Conservation (phyloP, 2,113 vertebrate genomes). For the Chionomys nivalis region DNA sequence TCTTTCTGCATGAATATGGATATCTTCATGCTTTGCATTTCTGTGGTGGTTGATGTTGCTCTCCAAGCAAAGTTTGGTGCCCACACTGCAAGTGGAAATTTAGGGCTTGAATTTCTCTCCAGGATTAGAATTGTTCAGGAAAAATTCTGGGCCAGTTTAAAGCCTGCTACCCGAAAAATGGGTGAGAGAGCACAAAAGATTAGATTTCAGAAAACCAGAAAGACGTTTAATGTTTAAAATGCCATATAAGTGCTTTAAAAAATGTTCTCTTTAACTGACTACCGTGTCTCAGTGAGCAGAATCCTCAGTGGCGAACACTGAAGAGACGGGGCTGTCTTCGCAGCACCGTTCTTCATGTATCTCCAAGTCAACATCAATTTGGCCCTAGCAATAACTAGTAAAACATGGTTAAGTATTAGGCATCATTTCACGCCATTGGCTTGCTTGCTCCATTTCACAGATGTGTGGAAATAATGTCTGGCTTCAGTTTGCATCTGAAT, state of each 20-base stretch:
- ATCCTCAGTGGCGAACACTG: neutral
- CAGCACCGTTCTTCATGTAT: neutral
- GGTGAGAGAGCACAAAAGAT: neutral
- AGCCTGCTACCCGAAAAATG: neutral
- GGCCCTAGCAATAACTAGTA: slow-evolving; percentile 50
- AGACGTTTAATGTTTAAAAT: slow-evolving; percentile 66
- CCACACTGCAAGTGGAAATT: slow-evolving; percentile 50
- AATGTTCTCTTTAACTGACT: slow-evolving; percentile 62
- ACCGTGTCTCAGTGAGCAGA: slow-evolving; percentile 52
- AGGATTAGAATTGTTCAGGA: slow-evolving; percentile 4
- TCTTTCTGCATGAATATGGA: neutral
- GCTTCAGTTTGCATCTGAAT: slow-evolving; percentile 65
- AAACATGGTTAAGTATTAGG: slow-evolving; percentile 32
- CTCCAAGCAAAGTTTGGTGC: neutral
- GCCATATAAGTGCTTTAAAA: slow-evolving; percentile 51
- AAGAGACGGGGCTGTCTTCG: slow-evolving; percentile 10
- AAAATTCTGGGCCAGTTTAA: slow-evolving; percentile 34
- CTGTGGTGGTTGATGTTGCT: neutral
- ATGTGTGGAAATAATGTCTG: slow-evolving; percentile 56
- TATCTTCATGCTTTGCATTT: neutral
- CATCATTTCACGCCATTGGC: neutral
- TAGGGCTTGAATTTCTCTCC: slow-evolving; percentile 17
- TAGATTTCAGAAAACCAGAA: slow-evolving; percentile 74
- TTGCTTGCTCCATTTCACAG: slow-evolving; percentile 51
- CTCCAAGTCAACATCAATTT: slow-evolving; percentile 27